These are phyloP conservation scores for Danaus chrysippus DNA, from an alignment of 2,888 invertebrate genomes.

Conservation along the genomic window DNA sequence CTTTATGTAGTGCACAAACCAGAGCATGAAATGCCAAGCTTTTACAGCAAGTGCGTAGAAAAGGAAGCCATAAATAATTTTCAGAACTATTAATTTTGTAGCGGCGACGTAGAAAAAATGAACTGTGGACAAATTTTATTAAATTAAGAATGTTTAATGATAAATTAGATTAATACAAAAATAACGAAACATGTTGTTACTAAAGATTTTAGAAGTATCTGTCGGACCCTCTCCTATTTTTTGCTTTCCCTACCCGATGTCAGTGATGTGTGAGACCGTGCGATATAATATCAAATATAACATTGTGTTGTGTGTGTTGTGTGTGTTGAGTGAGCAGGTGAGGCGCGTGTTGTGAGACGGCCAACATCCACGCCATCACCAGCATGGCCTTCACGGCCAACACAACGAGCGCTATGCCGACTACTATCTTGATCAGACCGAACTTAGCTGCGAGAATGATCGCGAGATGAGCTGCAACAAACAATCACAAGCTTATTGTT, in stretches of 20 bases:
- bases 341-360: slow-evolving; percentile 59
- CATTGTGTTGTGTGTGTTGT: slow-evolving; percentile 22
- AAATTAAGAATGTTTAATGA: not conserved
- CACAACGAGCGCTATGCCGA: slow-evolving; percentile 55
- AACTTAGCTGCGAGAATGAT: slow-evolving; percentile 60
- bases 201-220: not conserved
- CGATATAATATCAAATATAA: slow-evolving; percentile 36
- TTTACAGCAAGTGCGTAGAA: slow-evolving; percentile 57
- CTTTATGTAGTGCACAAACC: slow-evolving; percentile 67
- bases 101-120: slow-evolving; percentile 68
- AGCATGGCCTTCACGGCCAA: slow-evolving; percentile 56
- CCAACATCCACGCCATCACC: slow-evolving; percentile 59
- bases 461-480: slow-evolving; percentile 68
- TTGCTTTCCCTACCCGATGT: slow-evolving; percentile 3
- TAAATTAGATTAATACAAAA: not conserved
- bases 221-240: no score
- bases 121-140: slow-evolving; percentile 51
- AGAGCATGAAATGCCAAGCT: slow-evolving; percentile 61
- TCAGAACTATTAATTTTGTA: slow-evolving; percentile 61
- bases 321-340: slow-evolving; percentile 28
- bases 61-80: slow-evolving; percentile 61
- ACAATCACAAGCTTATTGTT: slow-evolving; percentile 35
- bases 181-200: not conserved
- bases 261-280: slow-evolving; percentile 20
- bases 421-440: slow-evolving; percentile 60